These are phyloP conservation scores for Hipparchia semele DNA, from an alignment of 2,888 invertebrate genomes.

Conservation along the genomic window DNA sequence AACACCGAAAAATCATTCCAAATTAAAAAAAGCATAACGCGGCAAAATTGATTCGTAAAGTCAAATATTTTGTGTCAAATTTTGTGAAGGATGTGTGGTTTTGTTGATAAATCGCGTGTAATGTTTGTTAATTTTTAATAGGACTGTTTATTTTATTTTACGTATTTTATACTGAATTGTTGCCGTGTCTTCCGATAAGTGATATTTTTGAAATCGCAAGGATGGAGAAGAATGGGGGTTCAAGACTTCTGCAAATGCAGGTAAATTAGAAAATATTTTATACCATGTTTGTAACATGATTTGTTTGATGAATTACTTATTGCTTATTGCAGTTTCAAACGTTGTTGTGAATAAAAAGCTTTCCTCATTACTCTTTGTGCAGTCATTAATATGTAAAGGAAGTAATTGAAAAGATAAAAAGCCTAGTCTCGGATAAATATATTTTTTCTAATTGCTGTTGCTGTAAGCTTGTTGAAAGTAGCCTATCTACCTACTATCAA, in stretches of 20 bases:
- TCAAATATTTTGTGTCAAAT: constrained; percentile 61
- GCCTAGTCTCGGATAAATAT: too few species aligned
- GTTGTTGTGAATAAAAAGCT: too few species aligned
- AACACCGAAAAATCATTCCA: constrained; percentile 39
- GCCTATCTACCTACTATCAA: too few species aligned
- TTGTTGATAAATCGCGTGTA: constrained; percentile 62
- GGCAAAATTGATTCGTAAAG: constrained; percentile 41
- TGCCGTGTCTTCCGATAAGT: constrained; percentile 52
- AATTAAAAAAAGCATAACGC: constrained; percentile 46
- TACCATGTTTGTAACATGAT: too few species aligned
- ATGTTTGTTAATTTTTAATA: constrained; percentile 40
- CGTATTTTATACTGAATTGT: constrained; percentile 42
- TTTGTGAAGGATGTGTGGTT: constrained; percentile 56
- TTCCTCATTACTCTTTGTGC: too few species aligned
- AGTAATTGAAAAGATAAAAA: too few species aligned
- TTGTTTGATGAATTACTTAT: background rate
- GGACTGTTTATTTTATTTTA: constrained; percentile 33
- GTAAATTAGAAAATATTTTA: constrained; percentile 49
- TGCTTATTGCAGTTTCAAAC: background rate
- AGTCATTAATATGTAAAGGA: too few species aligned
- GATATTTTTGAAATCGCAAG: constrained; percentile 39
- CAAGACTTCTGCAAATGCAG: constrained; percentile 76
- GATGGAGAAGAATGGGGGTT: constrained; percentile 74
- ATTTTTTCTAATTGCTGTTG: too few species aligned
- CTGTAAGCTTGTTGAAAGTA: too few species aligned